These are phyloP conservation scores for Chloroclysta siterata DNA, from an alignment of 2,888 invertebrate species.

Conservation along the genomic window DNA sequence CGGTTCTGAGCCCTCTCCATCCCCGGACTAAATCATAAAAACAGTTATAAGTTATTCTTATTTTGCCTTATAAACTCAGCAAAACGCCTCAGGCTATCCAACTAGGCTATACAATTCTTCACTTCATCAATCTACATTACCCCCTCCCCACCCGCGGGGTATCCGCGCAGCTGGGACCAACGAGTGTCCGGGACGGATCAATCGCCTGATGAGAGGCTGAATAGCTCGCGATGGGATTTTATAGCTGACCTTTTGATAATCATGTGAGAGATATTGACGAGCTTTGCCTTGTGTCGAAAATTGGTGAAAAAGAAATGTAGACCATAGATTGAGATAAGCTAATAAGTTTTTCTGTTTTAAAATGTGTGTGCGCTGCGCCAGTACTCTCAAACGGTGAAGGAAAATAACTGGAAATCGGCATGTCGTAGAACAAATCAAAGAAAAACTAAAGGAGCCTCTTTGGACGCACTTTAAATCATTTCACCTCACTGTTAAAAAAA, in stretches of 20 bases:
- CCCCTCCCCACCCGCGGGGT: neutral
- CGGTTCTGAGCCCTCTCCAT: too few species aligned
- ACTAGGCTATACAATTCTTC: neutral
- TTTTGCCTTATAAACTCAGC: neutral
- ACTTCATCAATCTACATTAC: neutral
- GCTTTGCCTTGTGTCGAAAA: neutral
- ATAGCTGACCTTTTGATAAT: slow-evolving; percentile 2
- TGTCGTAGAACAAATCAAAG: too few species aligned
- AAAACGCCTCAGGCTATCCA: neutral
- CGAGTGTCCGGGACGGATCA: neutral
- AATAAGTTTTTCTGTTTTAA: too few species aligned
- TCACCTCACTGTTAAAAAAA: too few species aligned
- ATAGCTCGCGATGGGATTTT: neutral
- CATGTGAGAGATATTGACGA: neutral
- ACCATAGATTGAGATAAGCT: too few species aligned
- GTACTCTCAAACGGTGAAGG: too few species aligned
- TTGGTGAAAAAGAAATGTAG: neutral
- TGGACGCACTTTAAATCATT: too few species aligned
- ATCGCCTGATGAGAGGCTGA: neutral
- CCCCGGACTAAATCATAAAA: too few species aligned
- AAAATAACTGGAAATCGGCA: too few species aligned
- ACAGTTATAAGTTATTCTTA: too few species aligned
- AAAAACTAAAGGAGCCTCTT: too few species aligned
- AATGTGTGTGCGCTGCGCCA: too few species aligned
- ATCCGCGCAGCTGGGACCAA: neutral